These are phyloP conservation scores for Xestia sexstrigata DNA, from an alignment of 2,888 invertebrate genomes.

Conservation along the genomic window DNA sequence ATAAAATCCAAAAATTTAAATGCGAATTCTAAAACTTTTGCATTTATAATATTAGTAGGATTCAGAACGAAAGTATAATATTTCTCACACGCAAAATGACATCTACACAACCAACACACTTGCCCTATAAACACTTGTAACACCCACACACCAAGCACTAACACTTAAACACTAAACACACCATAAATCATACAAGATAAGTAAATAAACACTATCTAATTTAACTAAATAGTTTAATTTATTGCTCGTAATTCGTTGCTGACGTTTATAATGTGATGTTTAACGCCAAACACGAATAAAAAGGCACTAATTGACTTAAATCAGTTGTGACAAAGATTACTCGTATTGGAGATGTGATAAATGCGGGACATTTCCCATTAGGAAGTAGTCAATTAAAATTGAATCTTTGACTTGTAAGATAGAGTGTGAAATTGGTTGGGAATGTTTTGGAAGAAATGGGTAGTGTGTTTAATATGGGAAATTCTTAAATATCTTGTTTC, in stretches of 20 bases:
- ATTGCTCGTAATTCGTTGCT: constrained; percentile 56
- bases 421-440: constrained; percentile 14
- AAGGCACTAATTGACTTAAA: constrained; percentile 73
- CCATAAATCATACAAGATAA: constrained; percentile 60
- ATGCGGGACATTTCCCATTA: constrained; percentile 59
- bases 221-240: constrained; percentile 66
- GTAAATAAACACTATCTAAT: constrained; percentile 62
- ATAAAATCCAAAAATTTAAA: too few species aligned
- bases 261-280: constrained; percentile 61
- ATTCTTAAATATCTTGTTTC: constrained; percentile 30
- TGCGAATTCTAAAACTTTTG: too few species aligned
- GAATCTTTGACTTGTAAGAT: not conserved
- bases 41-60: too few species aligned
- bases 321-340: constrained; percentile 70
- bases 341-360: constrained; percentile 62
- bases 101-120: not conserved
- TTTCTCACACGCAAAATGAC: not conserved
- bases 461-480: constrained; percentile 16
- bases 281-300: constrained; percentile 61
- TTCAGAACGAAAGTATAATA: not conserved
- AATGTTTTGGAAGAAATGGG: not conserved
- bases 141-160: constrained; percentile 36
- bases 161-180: constrained; percentile 56
- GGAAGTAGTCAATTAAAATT: constrained; percentile 19
- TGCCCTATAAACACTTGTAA: constrained; percentile 23